Percentiles rank a stretch among this genome's conserved stretches.
Conservation (phyloP, 2,113 vertebrate genomes). For the Leptobrachium leishanense region DNA sequence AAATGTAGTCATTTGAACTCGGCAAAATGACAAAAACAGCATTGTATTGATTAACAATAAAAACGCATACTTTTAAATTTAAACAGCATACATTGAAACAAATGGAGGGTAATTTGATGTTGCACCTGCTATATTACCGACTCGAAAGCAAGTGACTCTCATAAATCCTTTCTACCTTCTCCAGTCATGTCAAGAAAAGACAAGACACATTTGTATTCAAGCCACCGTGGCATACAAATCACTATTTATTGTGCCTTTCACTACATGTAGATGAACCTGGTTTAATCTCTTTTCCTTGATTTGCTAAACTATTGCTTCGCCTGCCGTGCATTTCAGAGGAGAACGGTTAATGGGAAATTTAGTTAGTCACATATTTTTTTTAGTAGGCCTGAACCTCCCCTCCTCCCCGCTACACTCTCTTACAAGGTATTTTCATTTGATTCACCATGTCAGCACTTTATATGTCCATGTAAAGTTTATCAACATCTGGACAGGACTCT, state of each 20-base stretch:
- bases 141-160: neutral
- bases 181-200: constrained; percentile 22
- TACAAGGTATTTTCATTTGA: constrained; percentile 19
- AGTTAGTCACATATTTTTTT: constrained; percentile 1
- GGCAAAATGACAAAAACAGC: too few relatives aligned
- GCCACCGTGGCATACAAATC: constrained; percentile 30
- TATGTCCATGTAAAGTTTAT: constrained; percentile 16
- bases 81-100: constrained; percentile 32
- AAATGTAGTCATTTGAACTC: too few relatives aligned
- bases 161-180: constrained; percentile 40
- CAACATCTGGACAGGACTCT: constrained; percentile 43
- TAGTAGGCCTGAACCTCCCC: neutral
- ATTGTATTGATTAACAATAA: too few relatives aligned
- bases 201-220: constrained; percentile 74
- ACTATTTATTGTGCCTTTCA: constrained; percentile 35
- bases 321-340: neutral
- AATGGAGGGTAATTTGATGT: constrained; percentile 19
- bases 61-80: too few relatives aligned
- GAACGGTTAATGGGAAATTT: constrained; percentile 22
- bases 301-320: constrained; percentile 24
- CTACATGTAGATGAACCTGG: constrained; percentile 26
- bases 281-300: constrained; percentile 24
- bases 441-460: constrained; percentile 34
- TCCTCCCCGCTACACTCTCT: neutral
- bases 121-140: constrained; percentile 21